phyloP scores from a whole-genome alignment of 2,888 invertebrate species.

The Andrena minutula region DNA sequence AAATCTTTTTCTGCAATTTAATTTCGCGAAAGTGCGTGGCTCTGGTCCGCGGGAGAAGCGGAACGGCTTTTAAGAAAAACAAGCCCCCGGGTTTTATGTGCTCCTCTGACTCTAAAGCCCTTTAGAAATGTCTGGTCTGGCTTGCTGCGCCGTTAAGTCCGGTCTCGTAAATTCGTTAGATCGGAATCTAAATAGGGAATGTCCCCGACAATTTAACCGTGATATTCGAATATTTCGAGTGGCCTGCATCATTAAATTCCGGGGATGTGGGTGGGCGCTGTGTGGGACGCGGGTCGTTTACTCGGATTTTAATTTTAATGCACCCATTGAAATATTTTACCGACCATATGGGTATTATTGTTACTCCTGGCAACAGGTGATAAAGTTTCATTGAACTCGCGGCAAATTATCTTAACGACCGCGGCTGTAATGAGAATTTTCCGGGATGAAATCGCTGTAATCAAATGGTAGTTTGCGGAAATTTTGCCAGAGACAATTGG shows the following conservation, averaged over 20 bases:
- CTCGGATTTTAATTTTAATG: slow-evolving; percentile 6
- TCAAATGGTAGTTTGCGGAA: neutral
- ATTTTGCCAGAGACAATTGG: neutral
- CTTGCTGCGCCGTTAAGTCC: neutral
- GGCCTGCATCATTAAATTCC: neutral
- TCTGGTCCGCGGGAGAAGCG: neutral
- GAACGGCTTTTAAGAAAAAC: slow-evolving; percentile 13
- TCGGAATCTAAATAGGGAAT: neutral
- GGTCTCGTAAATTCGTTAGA: neutral
- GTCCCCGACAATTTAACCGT: neutral
- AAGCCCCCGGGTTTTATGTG: slow-evolving; percentile 23
- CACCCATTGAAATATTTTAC: slow-evolving; percentile 28
- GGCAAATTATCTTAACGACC: slow-evolving; percentile 16
- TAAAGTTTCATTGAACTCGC: slow-evolving; percentile 16
- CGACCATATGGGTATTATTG: slow-evolving; percentile 6
- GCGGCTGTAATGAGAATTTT: neutral
- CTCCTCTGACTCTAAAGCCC: neutral
- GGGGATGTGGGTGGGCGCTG: neutral
- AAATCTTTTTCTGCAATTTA: slow-evolving; percentile 41
- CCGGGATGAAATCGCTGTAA: neutral
- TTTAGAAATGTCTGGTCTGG: neutral
- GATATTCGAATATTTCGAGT: neutral
- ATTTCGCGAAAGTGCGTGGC: slow-evolving; percentile 23
- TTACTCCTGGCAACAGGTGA: slow-evolving; percentile 24
- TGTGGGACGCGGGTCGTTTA: neutral